Base-by-base conservation (phyloP, 2,113 vertebrate species). In the Gila orcuttii region DNA sequence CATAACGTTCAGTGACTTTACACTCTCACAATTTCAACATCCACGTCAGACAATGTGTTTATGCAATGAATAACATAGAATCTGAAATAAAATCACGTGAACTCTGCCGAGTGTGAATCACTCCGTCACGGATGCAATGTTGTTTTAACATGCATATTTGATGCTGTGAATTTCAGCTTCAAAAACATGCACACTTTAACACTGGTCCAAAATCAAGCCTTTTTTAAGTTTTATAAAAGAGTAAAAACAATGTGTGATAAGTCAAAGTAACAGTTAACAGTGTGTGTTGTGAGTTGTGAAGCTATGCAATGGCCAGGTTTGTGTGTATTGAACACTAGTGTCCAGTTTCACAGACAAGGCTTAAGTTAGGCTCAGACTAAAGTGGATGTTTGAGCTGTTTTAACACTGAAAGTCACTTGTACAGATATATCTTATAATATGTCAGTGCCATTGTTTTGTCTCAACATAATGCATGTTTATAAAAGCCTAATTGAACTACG, bases 11-110 rank as follows among this genome's bases (percentile, higher is more conserved):
- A 55, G 17, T 66, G 57, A 86, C 8, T 55, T 47, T 19, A 64
- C 77, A 79, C 12, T 50, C 79, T 81, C 50, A 45, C 17, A 42
- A 76, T 8, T 76, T 39, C n/a, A 64, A 69, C 10, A 69, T 66
- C n/a, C 36, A 19, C n/a, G 19, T 3, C 13, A 28, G 7, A 64
- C 3, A 10, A 9, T 21, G 50, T 15, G 36, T 39, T 73, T 36
- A 42, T 74, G 19, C 36, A 42, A 23, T 45, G 23, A 45, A 68
- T 68, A 68, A 68, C 28, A 25, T 12, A 31, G 25, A 25, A 47
- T 75, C 42, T 50, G 6, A 25, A 50, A 8, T 28, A 17, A 47
- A 47, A 73, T 73, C 23, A 42, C 45, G 36, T 45, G 36, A 71
- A 71, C 19, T 68, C 28, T 6, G 68, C 3, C 0, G 9, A 71